Base-by-base conservation (phyloP, 2,888 invertebrate species). In the Leucophora obtusa region DNA sequence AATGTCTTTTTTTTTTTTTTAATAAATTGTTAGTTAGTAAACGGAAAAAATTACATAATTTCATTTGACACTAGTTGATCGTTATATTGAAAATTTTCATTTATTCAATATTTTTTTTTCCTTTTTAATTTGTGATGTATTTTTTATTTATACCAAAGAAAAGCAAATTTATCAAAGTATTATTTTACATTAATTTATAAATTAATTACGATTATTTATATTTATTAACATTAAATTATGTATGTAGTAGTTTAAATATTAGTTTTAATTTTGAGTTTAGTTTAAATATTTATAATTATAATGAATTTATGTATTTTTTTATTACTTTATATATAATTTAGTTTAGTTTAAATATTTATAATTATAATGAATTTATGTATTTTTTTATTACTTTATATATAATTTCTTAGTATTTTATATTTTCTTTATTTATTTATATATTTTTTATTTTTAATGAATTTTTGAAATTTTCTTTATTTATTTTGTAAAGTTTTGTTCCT, bases 381-480 rank as follows among this genome's bases (percentile, higher is more conserved):
- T 3, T 14, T 47, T n/a, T n/a, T n/a, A n/a, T n/a, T n/a, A n/a
- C n/a, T n/a, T n/a, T n/a, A n/a, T n/a, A n/a, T n/a, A 47, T 47
- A 47, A 3, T 47, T n/a, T 8, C 38, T n/a, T 47, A n/a, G n/a
- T n/a, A n/a, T 14, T 47, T 47, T 47, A n/a, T 47, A 6, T 47
- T 47, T 43, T 11, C 9, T 24, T 38, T 66, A 60, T 24, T 38
- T 66, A 60, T 24, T 33, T 73, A 15, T 56, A 38, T 72, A 60
- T 24, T 15, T 74, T 18, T 43, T 68, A 11, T 69, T 35, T 71
- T 43, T 71, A 11, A 35, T 33, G n/a, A 53, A 51, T 17, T 35
- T 63, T 53, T 54, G 10, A 43, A 33, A 50, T 53, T 56, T 72
- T n/a, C 21, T 59, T 70, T 38, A 28, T 56, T 65, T 60, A 43